Evolutionary conservation across 2,113 vertebrate species (phyloP).

Genomic region (Callocephalon fimbriatum): DNA sequence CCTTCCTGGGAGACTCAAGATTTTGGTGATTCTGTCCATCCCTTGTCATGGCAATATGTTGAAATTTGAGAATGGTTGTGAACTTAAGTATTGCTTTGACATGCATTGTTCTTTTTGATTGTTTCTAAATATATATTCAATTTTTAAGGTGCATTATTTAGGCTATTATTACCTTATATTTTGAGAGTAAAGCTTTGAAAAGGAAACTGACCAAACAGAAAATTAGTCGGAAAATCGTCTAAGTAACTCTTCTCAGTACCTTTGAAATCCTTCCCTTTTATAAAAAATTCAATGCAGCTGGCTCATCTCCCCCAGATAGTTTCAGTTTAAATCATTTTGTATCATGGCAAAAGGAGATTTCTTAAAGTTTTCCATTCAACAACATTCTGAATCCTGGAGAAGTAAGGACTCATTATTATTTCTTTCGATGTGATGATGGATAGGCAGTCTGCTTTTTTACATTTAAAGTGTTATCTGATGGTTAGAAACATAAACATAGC

Average conservation of each 20-base stretch:
- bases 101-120: neutral
- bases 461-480: constrained; percentile 33
- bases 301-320: neutral
- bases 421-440: constrained; percentile 19
- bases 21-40: neutral
- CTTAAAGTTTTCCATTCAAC: constrained; percentile 50
- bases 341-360: neutral
- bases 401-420: constrained; percentile 18
- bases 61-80: neutral
- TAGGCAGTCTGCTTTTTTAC: constrained; percentile 16
- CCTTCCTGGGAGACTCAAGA: neutral
- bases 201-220: neutral
- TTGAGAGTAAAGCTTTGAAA: neutral
- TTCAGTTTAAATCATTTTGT: neutral
- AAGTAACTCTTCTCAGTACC: neutral
- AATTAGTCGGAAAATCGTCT: neutral
- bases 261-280: neutral
- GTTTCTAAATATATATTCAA: neutral
- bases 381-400: constrained; percentile 32
- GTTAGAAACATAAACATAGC: neutral
- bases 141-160: neutral
- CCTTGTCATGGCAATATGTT: neutral
- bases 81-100: neutral
- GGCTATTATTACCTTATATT: neutral
- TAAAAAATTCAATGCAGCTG: neutral